Evolutionary conservation across 2,888 invertebrate species (phyloP).

Genomic region (Limnephilus marmoratus): DNA sequence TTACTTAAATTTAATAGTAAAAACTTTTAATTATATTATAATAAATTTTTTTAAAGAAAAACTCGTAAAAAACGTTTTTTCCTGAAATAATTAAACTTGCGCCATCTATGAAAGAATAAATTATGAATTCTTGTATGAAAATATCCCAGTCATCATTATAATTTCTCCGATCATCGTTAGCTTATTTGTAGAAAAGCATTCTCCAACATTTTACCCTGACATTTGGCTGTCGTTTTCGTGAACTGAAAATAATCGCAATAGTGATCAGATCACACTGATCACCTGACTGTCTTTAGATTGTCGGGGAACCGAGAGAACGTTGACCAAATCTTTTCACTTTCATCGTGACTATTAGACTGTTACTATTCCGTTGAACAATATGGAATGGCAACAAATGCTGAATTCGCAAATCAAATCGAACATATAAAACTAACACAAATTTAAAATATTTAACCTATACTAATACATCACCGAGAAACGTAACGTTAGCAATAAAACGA

Average conservation of each 20-base stretch:
- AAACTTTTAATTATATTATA: too few species aligned
- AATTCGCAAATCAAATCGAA: neutral
- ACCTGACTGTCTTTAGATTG: neutral
- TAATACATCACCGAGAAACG: neutral
- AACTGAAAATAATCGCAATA: neutral
- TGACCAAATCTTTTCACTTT: constrained; percentile 1
- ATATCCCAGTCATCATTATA: neutral
- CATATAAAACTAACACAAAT: neutral
- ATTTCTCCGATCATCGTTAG: neutral
- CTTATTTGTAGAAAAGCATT: neutral
- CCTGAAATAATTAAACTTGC: too few species aligned
- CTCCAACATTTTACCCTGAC: neutral
- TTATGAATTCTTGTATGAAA: too few species aligned
- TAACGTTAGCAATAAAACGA: neutral
- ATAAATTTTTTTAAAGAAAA: too few species aligned
- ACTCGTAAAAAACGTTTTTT: too few species aligned
- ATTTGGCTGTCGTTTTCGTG: neutral
- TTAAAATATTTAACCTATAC: neutral
- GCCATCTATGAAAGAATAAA: too few species aligned
- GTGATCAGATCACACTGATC: neutral
- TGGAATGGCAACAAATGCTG: neutral
- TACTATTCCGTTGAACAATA: neutral
- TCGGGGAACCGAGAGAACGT: neutral
- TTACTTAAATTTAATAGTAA: too few species aligned
- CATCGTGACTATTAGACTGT: neutral